phyloP scores from a whole-genome alignment of 1,140 invertebrate genomes.

The Habropoda laboriosa region DNA sequence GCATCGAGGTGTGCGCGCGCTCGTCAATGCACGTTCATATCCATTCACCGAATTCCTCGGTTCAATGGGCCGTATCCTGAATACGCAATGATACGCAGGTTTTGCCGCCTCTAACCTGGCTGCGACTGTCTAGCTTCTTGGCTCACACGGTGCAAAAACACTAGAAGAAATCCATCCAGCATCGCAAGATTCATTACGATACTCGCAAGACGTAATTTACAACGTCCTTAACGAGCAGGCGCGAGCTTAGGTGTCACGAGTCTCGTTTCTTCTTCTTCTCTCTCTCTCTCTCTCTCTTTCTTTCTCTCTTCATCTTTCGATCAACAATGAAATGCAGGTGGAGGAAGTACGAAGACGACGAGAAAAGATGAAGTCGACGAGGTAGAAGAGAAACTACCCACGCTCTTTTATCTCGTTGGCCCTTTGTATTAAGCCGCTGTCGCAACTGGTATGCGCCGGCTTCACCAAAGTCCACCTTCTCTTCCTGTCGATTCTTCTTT shows the following conservation, averaged over 20 bases:
- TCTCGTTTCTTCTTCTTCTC: conserved; percentile 36
- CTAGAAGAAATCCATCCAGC: conserved; percentile 48
- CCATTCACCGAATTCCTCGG: conserved; percentile 78
- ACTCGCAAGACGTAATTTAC: conserved; percentile 66
- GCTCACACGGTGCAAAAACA: conserved; percentile 39
- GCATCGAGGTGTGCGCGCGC: conserved; percentile 16
- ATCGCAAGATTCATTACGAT: conserved; percentile 70
- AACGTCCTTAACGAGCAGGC: conserved; percentile 66
- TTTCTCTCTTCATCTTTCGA: neutral
- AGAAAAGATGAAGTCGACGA: conserved; percentile 61
- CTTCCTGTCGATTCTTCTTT: conserved; percentile 58
- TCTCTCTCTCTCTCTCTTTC: neutral
- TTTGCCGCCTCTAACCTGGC: conserved; percentile 33
- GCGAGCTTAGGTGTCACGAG: conserved; percentile 60
- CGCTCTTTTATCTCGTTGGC: conserved; percentile 62
- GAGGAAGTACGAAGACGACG: conserved; percentile 35
- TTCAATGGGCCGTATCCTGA: conserved; percentile 74
- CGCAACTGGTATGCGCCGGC: conserved; percentile 60
- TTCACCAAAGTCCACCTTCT: conserved; percentile 59
- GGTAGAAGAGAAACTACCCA: conserved; percentile 65
- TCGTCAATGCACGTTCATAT: conserved; percentile 55
- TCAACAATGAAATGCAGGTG: conserved; percentile 52
- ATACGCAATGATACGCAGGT: conserved; percentile 76
- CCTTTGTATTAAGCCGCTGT: conserved; percentile 63
- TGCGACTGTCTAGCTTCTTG: conserved; percentile 5